Conservation (phyloP, 2,797 vertebrate species). For the Taeniopygia guttata region DNA sequence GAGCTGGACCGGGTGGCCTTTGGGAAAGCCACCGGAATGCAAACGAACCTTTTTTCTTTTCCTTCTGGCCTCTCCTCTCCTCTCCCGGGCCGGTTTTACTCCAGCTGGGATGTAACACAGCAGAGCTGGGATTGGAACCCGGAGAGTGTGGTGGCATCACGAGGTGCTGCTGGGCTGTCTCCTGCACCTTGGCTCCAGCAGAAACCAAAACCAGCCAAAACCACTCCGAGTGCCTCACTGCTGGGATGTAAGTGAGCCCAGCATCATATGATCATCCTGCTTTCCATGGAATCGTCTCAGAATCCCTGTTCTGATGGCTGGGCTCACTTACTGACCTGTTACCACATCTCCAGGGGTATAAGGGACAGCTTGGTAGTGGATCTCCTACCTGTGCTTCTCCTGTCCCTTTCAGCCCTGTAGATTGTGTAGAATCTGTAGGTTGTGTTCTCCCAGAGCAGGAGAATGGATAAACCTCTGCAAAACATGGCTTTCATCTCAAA, state of each 20-base stretch:
- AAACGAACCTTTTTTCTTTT: neutral
- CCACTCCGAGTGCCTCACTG: neutral
- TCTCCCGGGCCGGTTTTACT: neutral
- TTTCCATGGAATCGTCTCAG: neutral
- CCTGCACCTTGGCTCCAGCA: neutral
- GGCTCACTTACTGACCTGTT: neutral
- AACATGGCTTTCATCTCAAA: neutral
- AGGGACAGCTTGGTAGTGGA: neutral
- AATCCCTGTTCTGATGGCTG: neutral
- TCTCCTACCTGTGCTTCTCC: neutral
- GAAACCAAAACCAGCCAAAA: neutral
- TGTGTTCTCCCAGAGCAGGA: neutral
- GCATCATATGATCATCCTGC: neutral
- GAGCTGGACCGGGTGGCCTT: neutral
- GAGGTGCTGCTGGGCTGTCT: neutral
- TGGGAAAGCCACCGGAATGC: slow-evolving; percentile 7
- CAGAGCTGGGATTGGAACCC: neutral
- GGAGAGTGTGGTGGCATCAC: neutral
- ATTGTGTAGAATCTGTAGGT: neutral
- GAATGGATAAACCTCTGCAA: neutral
- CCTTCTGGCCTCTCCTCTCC: neutral
- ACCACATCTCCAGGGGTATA: neutral
- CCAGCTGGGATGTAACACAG: neutral
- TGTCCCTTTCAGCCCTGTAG: neutral
- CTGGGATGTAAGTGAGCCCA: neutral